Percentiles rank a stretch among this genome's conserved stretches.
Evolutionary conservation across 2,888 invertebrate genomes (phyloP).

Genomic region (Andricus quercusramuli): DNA sequence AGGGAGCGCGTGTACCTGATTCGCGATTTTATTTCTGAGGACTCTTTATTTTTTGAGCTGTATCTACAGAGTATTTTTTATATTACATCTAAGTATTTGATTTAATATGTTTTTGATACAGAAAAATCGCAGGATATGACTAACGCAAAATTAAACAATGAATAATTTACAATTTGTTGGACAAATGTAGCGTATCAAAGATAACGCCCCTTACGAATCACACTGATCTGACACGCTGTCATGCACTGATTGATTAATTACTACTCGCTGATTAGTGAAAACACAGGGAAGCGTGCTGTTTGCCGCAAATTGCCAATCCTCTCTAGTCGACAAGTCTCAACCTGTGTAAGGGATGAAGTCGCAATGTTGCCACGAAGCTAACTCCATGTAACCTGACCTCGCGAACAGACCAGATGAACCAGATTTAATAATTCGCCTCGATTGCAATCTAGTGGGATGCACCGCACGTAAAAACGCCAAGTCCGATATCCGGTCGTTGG

Average conservation of each 20-base stretch:
- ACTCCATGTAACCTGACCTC: slow-evolving; percentile 63
- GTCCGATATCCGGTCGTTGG: slow-evolving; percentile 70
- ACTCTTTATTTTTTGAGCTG: too few species aligned
- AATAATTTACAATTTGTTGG: neutral
- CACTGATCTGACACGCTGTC: slow-evolving; percentile 16
- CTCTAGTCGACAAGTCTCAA: slow-evolving; percentile 41
- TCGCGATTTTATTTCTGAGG: too few species aligned
- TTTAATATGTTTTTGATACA: too few species aligned
- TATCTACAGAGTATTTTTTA: too few species aligned
- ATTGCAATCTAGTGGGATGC: slow-evolving; percentile 69
- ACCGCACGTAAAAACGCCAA: slow-evolving; percentile 71
- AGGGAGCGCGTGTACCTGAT: too few species aligned
- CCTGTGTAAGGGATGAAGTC: slow-evolving; percentile 44
- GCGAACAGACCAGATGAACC: slow-evolving; percentile 66
- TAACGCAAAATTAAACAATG: neutral
- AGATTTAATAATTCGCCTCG: slow-evolving; percentile 76
- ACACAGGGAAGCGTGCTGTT: slow-evolving; percentile 29
- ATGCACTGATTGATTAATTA: slow-evolving; percentile 38
- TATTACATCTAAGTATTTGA: too few species aligned
- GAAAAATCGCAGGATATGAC: too few species aligned
- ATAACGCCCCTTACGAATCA: neutral
- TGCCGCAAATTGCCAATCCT: slow-evolving; percentile 31
- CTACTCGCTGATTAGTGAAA: slow-evolving; percentile 36
- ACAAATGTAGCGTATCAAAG: neutral
- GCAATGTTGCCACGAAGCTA: slow-evolving; percentile 58